Conservation (phyloP, 2,113 vertebrate genomes). For the Lota lota region DNA sequence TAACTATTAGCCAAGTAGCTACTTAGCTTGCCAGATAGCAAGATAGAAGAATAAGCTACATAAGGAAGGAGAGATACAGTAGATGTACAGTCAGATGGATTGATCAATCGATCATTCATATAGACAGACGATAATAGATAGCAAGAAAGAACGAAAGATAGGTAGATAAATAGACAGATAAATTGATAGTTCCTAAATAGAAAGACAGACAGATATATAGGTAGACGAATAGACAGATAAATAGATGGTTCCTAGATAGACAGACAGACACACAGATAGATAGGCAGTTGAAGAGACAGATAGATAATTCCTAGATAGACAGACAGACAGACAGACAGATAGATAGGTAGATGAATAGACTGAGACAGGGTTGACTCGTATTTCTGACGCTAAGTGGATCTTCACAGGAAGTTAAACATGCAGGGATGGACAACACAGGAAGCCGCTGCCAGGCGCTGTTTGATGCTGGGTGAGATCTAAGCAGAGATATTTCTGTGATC, state of each 20-base stretch:
- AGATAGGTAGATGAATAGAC: neutral
- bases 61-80: no score
- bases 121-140: no score
- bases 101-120: neutral
- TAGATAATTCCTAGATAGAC: no score
- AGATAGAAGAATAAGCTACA: no score
- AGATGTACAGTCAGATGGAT: neutral
- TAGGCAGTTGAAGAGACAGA: neutral
- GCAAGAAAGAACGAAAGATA: slow-evolving; percentile 14
- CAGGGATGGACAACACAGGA: slow-evolving; percentile 41
- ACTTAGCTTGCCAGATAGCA: no score
- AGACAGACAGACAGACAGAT: no score
- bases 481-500: slow-evolving; percentile 35
- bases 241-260: neutral
- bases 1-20: no score
- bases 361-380: neutral
- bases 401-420: slow-evolving; percentile 16
- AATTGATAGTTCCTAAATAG: slow-evolving; percentile 9
- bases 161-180: slow-evolving; percentile 16
- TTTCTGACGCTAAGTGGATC: neutral
- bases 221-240: neutral
- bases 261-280: neutral
- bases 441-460: slow-evolving; percentile 26
- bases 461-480: slow-evolving; percentile 18
- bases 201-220: neutral